Base-by-base conservation (phyloP, 1,140 invertebrate species). In the Asbolus verrucosus region DNA sequence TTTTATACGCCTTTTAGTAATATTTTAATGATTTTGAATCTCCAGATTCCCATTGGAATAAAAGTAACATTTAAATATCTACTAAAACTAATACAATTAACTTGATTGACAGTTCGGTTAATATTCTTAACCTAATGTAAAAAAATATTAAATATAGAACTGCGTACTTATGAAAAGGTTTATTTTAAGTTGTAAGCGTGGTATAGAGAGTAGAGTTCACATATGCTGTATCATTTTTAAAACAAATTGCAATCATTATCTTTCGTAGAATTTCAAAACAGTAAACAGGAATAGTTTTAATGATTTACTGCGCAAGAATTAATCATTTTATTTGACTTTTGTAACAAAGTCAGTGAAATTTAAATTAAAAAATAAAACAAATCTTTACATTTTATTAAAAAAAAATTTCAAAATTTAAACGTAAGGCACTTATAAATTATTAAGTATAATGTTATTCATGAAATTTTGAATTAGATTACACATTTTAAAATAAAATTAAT, bases 181-280 rank as follows among this genome's bases (percentile, higher is more conserved):
- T 63, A 63, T 63, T 63, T 63, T 38, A 63, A 62, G 61, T 24
- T 39, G 33, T 41, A 63, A 41, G 33, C 33, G 39, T 63, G 33
- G 61, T 63, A 18, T 39, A 63, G 61, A 63, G 61, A 39, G 33
- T 63, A 63, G 61, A 63, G 61, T 63, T 63, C 61, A 63, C 30
- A 63, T 39, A 21, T 14, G 6, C 33, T 39, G 39, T 63, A 63
- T 63, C 61, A 63, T 39, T 63, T 63, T 63, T 63, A 63, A 63
- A 63, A 63, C 61, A 63, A 63, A 63, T 63, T 63, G 61, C 61
- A 63, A 63, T 41, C 61, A 63, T 63, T 59, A 63, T 63, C 61
- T 63, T n/a, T 41, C 13, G 24, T 30, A 39, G 39, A 39, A 41
- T 63, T n/a, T 63, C 33, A 63, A 63, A 63, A 63, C 61, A 63